Base-by-base conservation (phyloP, 2,113 vertebrate genomes). In the Malurus elegans region DNA sequence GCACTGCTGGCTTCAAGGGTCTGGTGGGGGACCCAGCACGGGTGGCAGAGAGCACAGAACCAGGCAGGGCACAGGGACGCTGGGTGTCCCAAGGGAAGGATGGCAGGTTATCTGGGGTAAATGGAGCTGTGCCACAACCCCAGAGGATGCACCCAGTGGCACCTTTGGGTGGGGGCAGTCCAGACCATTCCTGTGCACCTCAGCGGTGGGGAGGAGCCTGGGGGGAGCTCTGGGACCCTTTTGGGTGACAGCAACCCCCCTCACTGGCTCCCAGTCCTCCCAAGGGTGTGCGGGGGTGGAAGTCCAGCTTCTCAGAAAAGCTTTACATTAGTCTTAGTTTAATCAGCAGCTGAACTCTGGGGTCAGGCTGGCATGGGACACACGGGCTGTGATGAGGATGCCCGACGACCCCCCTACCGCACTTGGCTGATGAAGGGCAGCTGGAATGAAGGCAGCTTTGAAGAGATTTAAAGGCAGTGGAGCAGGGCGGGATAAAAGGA, bases 311-410 rank as follows among this genome's bases (percentile, higher is more conserved):
- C 42, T 25, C 76, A 66, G 66, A 42, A 79, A 65, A 86, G 53
- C 32, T 86, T 64, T 40, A 11, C 29, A 23, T 54, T 38, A 86
- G 57, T 53, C 25, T 82, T 91, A 67, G 58, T 86, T 62, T 66
- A 57, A 74, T 4, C 38, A 58, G 74, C 31, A 12, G 38, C 69
- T 3, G n/a, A 65, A 61, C 4, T 25, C 28, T 0, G 32, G 53
- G 86, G 72, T 60, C 65, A 73, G 75, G 31, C 72, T 9, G 36
- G 44, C 36, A 48, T 32, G 53, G 47, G 47, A 67, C 38, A 17
- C 0, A 4, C 1, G 3, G 65, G 34, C 16, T 3, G 2, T 12
- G 14, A 36, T 3, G 25, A 32, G 23, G 45, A 57, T 51, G 50
- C 47, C 18, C 2, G 1, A 29, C 1, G 2, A 51, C 1, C 8